Evolutionary conservation across 64 coral and sea anemone species (phyloP).

Genomic region (Montipora efflorescens): DNA sequence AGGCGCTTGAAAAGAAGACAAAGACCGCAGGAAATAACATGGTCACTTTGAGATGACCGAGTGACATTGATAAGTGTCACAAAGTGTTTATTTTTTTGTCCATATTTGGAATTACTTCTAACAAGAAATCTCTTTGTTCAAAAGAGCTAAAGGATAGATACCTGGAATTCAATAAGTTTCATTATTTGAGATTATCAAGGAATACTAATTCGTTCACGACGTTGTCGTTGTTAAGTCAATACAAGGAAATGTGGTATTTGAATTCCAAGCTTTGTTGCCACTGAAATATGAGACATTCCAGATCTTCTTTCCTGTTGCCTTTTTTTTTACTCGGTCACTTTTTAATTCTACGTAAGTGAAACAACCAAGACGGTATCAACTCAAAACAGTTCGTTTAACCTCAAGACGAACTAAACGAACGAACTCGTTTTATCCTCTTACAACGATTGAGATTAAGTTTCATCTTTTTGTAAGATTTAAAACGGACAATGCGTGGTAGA

Average conservation of each 20-base stretch:
- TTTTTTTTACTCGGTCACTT: not conserved
- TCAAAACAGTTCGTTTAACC: not conserved
- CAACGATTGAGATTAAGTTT: too few species aligned
- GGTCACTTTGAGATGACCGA: too few species aligned
- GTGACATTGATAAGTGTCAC: too few species aligned
- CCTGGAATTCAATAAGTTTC: not conserved
- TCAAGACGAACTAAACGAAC: too few species aligned
- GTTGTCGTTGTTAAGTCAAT: constrained; percentile 15
- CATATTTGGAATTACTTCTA: too few species aligned
- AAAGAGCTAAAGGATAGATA: not conserved
- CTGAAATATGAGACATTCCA: constrained; percentile 12
- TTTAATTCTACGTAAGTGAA: not conserved
- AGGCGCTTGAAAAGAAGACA: too few species aligned
- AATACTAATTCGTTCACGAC: not conserved
- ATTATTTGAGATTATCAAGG: not conserved
- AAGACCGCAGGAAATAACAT: too few species aligned
- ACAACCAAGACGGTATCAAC: too few species aligned
- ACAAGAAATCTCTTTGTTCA: not conserved
- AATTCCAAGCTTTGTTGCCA: constrained; percentile 3
- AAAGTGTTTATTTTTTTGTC: too few species aligned
- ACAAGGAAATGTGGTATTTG: not conserved
- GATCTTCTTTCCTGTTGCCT: constrained; percentile 4
- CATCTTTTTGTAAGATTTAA: too few species aligned
- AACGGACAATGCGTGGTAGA: too few species aligned
- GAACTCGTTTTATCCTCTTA: too few species aligned